Conservation (phyloP, 2,113 vertebrate species). For the Uria aalge region DNA sequence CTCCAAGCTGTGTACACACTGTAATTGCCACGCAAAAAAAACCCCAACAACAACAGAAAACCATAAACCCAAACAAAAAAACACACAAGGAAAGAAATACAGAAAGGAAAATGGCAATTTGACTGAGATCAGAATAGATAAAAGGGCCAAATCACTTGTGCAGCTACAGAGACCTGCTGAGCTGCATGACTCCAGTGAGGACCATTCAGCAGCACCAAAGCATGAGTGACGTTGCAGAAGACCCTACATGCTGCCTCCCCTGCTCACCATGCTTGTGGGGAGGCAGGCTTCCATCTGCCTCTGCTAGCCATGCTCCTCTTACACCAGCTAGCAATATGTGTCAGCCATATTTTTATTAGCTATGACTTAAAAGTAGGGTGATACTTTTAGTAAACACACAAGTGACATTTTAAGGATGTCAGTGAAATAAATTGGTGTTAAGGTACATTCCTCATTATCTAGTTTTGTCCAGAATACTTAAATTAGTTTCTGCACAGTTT, state of each 20-base stretch:
- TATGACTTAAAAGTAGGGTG: not conserved
- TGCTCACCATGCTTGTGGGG: not conserved
- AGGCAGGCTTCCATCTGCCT: not conserved
- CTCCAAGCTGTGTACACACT: fast-evolving
- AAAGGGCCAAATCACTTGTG: no score
- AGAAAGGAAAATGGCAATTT: not conserved
- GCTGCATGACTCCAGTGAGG: not conserved
- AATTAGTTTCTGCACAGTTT: not conserved
- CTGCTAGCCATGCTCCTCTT: not conserved
- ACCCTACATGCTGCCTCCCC: fast-evolving
- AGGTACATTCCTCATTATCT: not conserved
- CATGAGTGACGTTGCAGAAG: fast-evolving
- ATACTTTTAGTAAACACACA: not conserved
- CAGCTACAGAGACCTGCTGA: not conserved
- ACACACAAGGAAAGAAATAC: fast-evolving
- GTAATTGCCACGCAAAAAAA: not conserved
- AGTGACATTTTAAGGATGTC: not conserved
- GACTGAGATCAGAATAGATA: not conserved
- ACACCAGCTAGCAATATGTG: not conserved
- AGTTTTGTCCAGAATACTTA: not conserved
- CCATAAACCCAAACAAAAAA: no score
- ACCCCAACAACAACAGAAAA: no score
- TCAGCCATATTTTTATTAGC: not conserved
- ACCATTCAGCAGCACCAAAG: not conserved
- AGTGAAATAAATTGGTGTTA: not conserved